phyloP scores from a whole-genome alignment of 2,888 invertebrate species.

The Pyrgus malvae region DNA sequence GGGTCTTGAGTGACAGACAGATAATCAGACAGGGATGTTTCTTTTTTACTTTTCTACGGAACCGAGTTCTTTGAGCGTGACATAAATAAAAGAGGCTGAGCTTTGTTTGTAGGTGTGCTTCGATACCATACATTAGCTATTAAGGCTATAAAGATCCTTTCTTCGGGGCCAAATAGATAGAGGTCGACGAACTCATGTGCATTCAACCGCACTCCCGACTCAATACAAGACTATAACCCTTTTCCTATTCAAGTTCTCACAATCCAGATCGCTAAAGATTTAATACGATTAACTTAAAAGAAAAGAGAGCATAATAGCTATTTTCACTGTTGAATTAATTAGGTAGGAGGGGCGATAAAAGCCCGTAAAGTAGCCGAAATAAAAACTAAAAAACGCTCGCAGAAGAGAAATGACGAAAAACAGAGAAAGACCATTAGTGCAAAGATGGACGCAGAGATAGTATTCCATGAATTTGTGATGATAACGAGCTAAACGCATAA shows the following conservation, averaged over 20 bases:
- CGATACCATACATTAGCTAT: slow-evolving; percentile 57
- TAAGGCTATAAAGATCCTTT: slow-evolving; percentile 67
- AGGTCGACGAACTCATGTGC: slow-evolving; percentile 69
- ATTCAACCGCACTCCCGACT: slow-evolving; percentile 50
- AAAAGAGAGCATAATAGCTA: neutral
- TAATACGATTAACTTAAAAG: slow-evolving; percentile 1
- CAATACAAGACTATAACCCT: slow-evolving; percentile 7
- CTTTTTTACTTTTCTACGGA: too few relatives aligned
- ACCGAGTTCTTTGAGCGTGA: slow-evolving; percentile 56
- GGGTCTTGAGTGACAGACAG: too few relatives aligned
- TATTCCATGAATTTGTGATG: too few relatives aligned
- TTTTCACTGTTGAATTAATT: slow-evolving; percentile 15
- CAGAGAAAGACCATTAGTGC: slow-evolving; percentile 59
- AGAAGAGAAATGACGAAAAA: slow-evolving; percentile 42
- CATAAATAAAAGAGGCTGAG: slow-evolving; percentile 58
- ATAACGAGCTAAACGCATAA: too few relatives aligned
- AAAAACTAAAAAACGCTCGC: slow-evolving; percentile 40
- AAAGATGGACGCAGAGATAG: too few relatives aligned
- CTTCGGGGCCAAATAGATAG: slow-evolving; percentile 59
- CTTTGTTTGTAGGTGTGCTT: slow-evolving; percentile 51
- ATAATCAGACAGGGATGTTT: too few relatives aligned
- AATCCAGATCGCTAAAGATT: too few relatives aligned
- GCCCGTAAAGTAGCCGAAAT: slow-evolving; percentile 28
- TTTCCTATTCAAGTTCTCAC: neutral
- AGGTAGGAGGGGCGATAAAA: slow-evolving; percentile 3